Evolutionary conservation across 2,888 invertebrate species (phyloP).

Genomic region (Dynastes hyllus): DNA sequence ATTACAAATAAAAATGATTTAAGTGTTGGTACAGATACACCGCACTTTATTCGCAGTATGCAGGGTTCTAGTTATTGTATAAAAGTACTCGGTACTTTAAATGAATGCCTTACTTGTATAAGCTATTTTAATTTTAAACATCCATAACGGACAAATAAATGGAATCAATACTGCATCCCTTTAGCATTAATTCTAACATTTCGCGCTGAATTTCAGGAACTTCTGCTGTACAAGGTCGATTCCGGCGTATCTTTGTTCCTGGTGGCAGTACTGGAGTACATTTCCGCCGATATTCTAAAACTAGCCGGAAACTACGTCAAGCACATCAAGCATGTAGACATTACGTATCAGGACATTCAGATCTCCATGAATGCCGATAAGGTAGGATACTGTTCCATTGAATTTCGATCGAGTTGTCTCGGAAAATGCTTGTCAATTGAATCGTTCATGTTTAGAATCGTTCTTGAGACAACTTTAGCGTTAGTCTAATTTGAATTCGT

Average conservation of each 20-base stretch:
- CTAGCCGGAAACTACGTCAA: conserved; percentile 98
- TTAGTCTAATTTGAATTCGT: conserved; percentile 1
- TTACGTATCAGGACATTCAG: conserved; percentile 95
- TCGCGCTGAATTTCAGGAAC: conserved; percentile 77
- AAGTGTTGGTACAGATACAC: too few species aligned
- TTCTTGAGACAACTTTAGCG: not conserved
- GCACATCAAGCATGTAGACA: conserved; percentile 93
- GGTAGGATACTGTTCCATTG: conserved; percentile 73
- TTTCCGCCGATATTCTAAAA: conserved; percentile 95
- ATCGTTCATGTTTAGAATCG: not conserved
- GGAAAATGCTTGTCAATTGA: not conserved
- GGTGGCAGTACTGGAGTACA: conserved; percentile 95
- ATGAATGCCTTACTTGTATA: too few species aligned
- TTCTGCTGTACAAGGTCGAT: conserved; percentile 90
- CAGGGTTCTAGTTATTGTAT: too few species aligned
- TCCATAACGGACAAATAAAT: too few species aligned
- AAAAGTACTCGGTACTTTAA: too few species aligned
- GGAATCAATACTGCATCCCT: too few species aligned
- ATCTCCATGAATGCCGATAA: conserved; percentile 99
- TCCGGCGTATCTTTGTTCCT: conserved; percentile 91
- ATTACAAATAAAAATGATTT: too few species aligned
- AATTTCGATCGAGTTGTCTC: not conserved
- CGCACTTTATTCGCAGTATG: too few species aligned
- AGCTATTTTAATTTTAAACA: too few species aligned
- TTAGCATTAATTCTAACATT: not conserved